phyloP scores from a whole-genome alignment of 2,888 invertebrate genomes.

The Nasonovia ribisnigri region DNA sequence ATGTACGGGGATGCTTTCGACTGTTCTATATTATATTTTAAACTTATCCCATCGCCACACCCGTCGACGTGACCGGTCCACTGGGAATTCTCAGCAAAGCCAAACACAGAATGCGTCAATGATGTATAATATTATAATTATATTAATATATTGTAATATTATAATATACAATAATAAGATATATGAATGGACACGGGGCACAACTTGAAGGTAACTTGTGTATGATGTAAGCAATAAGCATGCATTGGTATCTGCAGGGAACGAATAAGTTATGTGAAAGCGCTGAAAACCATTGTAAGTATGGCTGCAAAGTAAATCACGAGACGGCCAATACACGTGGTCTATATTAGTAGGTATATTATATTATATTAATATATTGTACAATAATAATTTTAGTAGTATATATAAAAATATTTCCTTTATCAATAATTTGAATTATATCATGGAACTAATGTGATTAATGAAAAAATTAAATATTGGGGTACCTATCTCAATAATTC shows the following conservation, averaged over 20 bases:
- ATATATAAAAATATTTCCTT: background rate
- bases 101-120: background rate
- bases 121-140: background rate
- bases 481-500: background rate
- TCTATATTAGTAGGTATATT: background rate
- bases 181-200: background rate
- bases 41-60: conserved; percentile 26
- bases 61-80: conserved; percentile 16
- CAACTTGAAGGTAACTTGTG: background rate
- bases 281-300: background rate
- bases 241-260: background rate
- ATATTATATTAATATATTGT: no score
- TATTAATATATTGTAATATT: background rate
- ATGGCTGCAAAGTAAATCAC: background rate
- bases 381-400: background rate
- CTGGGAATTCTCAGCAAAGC: conserved; percentile 4
- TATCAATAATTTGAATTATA: background rate
- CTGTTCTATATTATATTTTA: conserved; percentile 24
- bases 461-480: background rate
- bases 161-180: background rate
- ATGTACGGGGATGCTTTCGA: conserved; percentile 42
- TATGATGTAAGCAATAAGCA: background rate
- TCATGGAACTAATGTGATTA: background rate
- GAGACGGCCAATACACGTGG: background rate
- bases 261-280: background rate